A percentile compares a stretch with the other conserved stretches of the same genome.
Evolutionary conservation across 2,888 invertebrate species (phyloP).

Genomic region (Dugesia japonica): DNA sequence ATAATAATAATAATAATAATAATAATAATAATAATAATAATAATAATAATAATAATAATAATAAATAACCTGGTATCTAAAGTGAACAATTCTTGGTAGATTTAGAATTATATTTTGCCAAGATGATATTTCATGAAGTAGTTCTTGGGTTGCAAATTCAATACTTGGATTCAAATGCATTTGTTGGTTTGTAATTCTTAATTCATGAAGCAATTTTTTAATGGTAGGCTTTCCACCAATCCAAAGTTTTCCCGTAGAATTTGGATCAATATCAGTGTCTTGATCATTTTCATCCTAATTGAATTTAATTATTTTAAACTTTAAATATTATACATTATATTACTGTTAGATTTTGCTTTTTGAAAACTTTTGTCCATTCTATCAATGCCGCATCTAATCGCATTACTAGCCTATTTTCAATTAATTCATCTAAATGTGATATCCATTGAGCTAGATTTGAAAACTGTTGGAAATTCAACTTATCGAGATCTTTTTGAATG

Average conservation of each 20-base stretch:
- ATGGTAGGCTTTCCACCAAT: slow-evolving; percentile 83
- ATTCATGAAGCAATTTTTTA: slow-evolving; percentile 54
- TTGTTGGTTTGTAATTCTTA: slow-evolving; percentile 88
- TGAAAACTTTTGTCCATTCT: slow-evolving; percentile 82
- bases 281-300: no score
- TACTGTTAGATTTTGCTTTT: no score
- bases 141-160: slow-evolving; percentile 81
- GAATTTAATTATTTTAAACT: no score
- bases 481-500: slow-evolving; percentile 91
- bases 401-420: slow-evolving; percentile 77
- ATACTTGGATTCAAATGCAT: slow-evolving; percentile 85
- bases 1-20: no score
- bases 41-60: no score
- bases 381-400: slow-evolving; percentile 84
- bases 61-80: slow-evolving; percentile 55
- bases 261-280: no score
- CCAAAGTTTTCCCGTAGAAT: no score
- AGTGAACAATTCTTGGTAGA: slow-evolving; percentile 79
- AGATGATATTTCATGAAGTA: slow-evolving; percentile 87
- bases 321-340: no score
- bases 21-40: no score
- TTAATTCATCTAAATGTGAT: slow-evolving; percentile 78
- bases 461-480: slow-evolving; percentile 82
- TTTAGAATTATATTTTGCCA: slow-evolving; percentile 95
- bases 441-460: slow-evolving; percentile 95